Conservation (phyloP, 92 coral and sea anemone species). For the Palythoa caribaeorum region DNA sequence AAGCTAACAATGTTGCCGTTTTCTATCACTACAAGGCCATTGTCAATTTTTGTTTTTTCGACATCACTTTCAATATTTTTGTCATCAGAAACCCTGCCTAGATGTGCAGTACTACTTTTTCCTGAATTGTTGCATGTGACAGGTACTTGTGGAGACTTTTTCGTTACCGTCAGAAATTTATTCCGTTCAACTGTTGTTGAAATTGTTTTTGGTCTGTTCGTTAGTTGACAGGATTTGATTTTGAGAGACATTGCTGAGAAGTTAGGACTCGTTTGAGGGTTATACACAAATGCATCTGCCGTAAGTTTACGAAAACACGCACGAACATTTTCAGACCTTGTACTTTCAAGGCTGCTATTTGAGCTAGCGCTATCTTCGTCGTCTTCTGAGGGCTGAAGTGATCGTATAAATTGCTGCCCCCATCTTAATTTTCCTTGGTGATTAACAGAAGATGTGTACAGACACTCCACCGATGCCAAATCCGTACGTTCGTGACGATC, state of each 20-base stretch:
- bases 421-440: constrained; percentile 24
- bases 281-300: constrained; percentile 8
- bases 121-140: background rate
- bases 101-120: background rate
- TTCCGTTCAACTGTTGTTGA: constrained; percentile 5
- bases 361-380: constrained; percentile 18
- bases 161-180: background rate
- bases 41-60: constrained; percentile 10
- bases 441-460: constrained; percentile 5
- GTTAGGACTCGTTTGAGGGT: constrained; percentile 2
- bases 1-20: constrained; percentile 38
- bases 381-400: background rate
- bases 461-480: background rate
- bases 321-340: constrained; percentile 11
- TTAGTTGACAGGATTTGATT: constrained; percentile 15
- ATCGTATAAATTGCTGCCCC: constrained; percentile 20
- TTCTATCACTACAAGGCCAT: constrained; percentile 27
- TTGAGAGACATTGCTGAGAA: constrained; percentile 33
- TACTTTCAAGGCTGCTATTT: constrained; percentile 11
- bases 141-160: background rate
- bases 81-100: background rate
- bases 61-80: background rate
- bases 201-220: constrained; percentile 21
- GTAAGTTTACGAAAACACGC: constrained; percentile 3
- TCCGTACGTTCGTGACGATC: background rate